A percentile compares a stretch with the other conserved stretches of the same genome.
Conservation (phyloP, 1,140 invertebrate genomes). For the Rhyacophila brunnea region DNA sequence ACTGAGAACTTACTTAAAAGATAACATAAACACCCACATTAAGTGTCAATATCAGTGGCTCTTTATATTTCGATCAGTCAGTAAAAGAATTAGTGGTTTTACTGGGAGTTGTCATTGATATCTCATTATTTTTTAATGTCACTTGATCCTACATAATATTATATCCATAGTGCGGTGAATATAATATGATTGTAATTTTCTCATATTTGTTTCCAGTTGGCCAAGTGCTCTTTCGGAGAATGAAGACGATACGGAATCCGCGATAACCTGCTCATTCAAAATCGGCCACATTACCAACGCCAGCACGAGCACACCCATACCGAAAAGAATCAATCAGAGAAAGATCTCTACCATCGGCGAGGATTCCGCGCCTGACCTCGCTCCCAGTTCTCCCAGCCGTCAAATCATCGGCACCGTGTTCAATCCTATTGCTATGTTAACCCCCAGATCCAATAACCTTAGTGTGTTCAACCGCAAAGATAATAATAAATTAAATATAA, state of each 20-base stretch:
- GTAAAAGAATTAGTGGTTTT: no score
- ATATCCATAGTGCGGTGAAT: no score
- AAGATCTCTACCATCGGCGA: slow-evolving; percentile 19
- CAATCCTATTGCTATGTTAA: slow-evolving; percentile 23
- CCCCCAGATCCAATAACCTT: slow-evolving; percentile 11
- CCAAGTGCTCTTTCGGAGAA: slow-evolving; percentile 9
- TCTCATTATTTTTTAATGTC: no score
- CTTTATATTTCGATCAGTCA: no score
- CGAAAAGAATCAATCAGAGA: neutral
- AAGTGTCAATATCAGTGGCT: no score
- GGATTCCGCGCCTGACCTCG: neutral
- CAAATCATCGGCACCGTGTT: slow-evolving; percentile 14
- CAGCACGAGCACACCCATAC: slow-evolving; percentile 25
- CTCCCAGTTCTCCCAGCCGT: neutral
- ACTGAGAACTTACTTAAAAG: no score
- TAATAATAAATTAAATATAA: neutral
- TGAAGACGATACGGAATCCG: slow-evolving; percentile 21
- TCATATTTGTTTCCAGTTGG: slow-evolving; percentile 23
- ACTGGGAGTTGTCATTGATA: no score
- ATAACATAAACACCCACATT: no score
- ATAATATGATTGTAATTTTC: no score
- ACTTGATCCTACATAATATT: no score
- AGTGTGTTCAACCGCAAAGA: neutral
- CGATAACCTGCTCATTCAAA: slow-evolving; percentile 32
- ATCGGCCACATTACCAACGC: slow-evolving; percentile 27